Base-by-base conservation (phyloP, 2,797 vertebrate genomes). In the Amblyopsis hoosieri region DNA sequence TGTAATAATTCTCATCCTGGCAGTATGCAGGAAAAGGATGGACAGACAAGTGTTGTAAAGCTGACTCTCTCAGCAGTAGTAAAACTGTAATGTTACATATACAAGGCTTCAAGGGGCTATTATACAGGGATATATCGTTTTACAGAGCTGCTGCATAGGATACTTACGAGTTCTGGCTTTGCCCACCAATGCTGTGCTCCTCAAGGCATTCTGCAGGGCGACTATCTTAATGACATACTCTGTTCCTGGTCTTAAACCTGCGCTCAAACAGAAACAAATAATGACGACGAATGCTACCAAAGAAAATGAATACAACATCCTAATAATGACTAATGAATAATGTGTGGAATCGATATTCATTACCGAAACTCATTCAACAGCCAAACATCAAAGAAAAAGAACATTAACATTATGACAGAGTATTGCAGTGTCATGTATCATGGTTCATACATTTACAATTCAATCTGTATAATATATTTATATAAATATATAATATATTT, bases 151-250 rank as follows among this genome's bases (percentile, higher is more conserved):
- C 1, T 15, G 12, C 8, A 42, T 10, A 3, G 1, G 57, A 42
- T 7, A 89, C 91, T 95, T 93, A 99, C 98, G 97, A 86, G 98
- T 99, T 83, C 83, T 95, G 83, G 94, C 96, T 62, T 94, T 96
- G 76, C 98, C 97, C 66, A 93, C 71, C 12, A 99, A 85, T 0
- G 96, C 87, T 17, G 93, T 94, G 64, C 98, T 99, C 89, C 96
- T 96, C 78, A 96, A 91, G 66, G 80, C 85, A 67, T 97, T 96
- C 88, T 96, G 95, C 68, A 98, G 87, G 29, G 97, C 94, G 55
- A 94, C 93, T 48, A 99, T 90, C 48, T 94, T 93, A 71, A 99
- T 93, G 46, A 93, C 89, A 8, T 99, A 99, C 72, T 98, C 96
- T 0, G 93, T 96, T 75, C 90, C 95, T 57, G 97, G 93, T 77